Percentiles rank a stretch among this genome's conserved stretches.
phyloP scores from a whole-genome alignment of 2,113 vertebrate species.

The Himantopus leucocephalus region DNA sequence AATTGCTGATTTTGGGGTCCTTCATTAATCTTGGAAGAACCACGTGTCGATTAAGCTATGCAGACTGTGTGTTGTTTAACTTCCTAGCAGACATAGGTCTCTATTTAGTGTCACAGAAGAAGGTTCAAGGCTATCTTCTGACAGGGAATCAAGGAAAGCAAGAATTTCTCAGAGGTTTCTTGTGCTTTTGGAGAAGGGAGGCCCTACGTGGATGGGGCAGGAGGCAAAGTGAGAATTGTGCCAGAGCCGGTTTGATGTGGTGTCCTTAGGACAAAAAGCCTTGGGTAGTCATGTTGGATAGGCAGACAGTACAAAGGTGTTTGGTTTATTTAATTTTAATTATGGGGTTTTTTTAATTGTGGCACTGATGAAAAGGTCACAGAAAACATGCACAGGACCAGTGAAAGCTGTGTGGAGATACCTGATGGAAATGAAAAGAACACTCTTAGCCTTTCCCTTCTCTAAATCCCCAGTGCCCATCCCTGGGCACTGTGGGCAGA shows the following conservation, averaged over 20 bases:
- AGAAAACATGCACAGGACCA: not conserved
- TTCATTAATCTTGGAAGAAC: not conserved
- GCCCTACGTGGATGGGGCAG: not conserved
- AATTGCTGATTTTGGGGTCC: not conserved
- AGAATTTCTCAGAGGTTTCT: not conserved
- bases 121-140: not conserved
- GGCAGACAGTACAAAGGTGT: not conserved
- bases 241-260: accelerated
- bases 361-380: not conserved
- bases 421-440: not conserved
- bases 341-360: not conserved
- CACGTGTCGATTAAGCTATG: not conserved
- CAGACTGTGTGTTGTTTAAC: not conserved
- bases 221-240: not conserved
- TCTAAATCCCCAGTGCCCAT: not conserved
- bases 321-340: not conserved
- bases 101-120: not conserved
- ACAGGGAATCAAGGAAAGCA: not conserved
- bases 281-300: not conserved
- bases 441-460: not conserved
- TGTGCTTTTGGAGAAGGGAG: not conserved
- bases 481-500: not conserved
- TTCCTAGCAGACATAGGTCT: not conserved
- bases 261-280: not conserved
- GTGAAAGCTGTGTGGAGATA: not conserved